Conservation (phyloP, 1,140 invertebrate species). For the Zophobas atratus region DNA sequence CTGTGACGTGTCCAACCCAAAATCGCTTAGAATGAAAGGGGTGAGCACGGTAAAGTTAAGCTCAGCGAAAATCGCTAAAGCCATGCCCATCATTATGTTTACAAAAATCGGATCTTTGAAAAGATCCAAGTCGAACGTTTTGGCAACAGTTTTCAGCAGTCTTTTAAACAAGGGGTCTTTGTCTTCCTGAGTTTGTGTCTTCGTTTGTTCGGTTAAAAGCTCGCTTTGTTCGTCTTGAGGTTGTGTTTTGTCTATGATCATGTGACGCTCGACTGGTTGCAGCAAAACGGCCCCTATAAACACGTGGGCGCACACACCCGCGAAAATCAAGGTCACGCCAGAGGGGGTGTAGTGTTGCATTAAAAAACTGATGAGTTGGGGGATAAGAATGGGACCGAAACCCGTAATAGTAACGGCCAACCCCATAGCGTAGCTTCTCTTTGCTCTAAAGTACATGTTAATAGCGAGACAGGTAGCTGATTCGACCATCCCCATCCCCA, state of each 20-base stretch:
- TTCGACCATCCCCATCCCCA: constrained; percentile 74
- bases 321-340: constrained; percentile 68
- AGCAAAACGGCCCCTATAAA: constrained; percentile 67
- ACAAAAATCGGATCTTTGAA: constrained; percentile 77
- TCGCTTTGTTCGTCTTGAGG: constrained; percentile 17
- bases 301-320: constrained; percentile 66
- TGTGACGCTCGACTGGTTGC: constrained; percentile 72
- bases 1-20: constrained; percentile 71
- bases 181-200: constrained; percentile 44
- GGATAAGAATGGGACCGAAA: constrained; percentile 70
- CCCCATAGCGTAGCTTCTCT: constrained; percentile 68
- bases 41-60: constrained; percentile 80
- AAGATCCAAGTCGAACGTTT: constrained; percentile 79
- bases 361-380: constrained; percentile 66
- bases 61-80: constrained; percentile 78
- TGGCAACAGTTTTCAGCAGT: constrained; percentile 70
- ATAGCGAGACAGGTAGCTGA: constrained; percentile 72
- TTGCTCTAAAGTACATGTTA: constrained; percentile 69
- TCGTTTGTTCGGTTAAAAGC: constrained; percentile 16
- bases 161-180: constrained; percentile 42
- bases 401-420: constrained; percentile 68
- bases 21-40: constrained; percentile 78
- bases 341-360: constrained; percentile 65
- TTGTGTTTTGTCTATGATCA: constrained; percentile 61
- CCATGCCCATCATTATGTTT: constrained; percentile 78